These are phyloP conservation scores for Heliothis virescens DNA, from an alignment of 1,140 invertebrate genomes.

Conservation along the genomic window DNA sequence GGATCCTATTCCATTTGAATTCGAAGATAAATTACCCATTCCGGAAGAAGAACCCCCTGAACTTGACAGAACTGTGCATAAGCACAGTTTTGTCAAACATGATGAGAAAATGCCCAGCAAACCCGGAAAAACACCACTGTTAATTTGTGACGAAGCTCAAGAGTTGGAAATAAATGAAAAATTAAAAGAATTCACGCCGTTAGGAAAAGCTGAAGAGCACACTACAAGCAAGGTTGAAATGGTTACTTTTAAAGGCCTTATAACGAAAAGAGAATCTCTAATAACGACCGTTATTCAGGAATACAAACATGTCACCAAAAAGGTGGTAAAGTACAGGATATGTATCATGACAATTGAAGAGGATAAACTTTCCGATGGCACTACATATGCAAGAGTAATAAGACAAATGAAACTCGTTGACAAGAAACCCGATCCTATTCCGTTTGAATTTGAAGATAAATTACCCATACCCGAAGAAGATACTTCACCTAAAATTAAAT, in stretches of 20 bases:
- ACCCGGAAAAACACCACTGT: too few relatives aligned
- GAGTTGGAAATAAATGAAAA: neutral
- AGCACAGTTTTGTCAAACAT: too few relatives aligned
- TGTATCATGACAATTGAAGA: constrained; percentile 2
- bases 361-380: constrained; percentile 21
- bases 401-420: constrained; percentile 20
- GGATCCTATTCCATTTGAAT: too few relatives aligned
- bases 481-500: neutral
- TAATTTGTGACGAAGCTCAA: constrained; percentile 8
- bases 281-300: constrained; percentile 20
- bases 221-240: neutral
- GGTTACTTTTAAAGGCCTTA: neutral
- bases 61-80: too few relatives aligned
- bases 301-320: neutral
- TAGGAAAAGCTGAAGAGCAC: neutral
- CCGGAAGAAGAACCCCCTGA: too few relatives aligned
- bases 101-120: too few relatives aligned
- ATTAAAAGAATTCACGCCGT: neutral
- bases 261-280: neutral
- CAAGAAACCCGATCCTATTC: constrained; percentile 4
- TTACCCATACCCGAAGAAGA: neutral
- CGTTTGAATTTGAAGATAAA: constrained; percentile 29
- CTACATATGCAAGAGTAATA: neutral
- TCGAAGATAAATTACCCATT: too few relatives aligned
- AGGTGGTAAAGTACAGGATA: neutral